phyloP scores from a whole-genome alignment of 2,797 vertebrate genomes.

The Sparidentex hasta region DNA sequence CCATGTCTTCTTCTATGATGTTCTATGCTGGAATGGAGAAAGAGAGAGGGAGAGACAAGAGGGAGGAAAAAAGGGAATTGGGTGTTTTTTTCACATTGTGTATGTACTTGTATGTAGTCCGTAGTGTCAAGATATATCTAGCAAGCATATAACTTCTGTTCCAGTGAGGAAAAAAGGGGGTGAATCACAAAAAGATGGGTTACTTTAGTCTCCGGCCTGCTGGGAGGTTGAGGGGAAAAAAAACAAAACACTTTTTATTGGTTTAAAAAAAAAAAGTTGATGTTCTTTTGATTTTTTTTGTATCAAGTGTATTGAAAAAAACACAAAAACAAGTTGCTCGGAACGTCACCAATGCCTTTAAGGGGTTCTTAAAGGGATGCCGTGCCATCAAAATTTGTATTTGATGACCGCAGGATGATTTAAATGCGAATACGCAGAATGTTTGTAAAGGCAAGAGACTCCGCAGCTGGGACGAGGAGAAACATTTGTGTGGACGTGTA shows the following conservation, averaged over 20 bases:
- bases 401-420: constrained; percentile 71
- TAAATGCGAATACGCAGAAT: constrained; percentile 71
- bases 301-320: constrained; percentile 70
- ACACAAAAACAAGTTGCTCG: constrained; percentile 66
- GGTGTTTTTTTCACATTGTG: constrained; percentile 64
- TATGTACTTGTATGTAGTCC: constrained; percentile 73
- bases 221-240: constrained; percentile 33
- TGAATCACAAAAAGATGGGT: constrained; percentile 47
- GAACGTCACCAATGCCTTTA: constrained; percentile 86
- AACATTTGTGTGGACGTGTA: constrained; percentile 73
- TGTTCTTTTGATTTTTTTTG: constrained; percentile 64
- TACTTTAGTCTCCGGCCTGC: constrained; percentile 46
- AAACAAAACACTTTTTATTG: constrained; percentile 59
- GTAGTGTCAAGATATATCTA: constrained; percentile 75
- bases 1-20: constrained; percentile 84
- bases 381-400: constrained; percentile 73
- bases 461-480: constrained; percentile 56
- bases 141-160: constrained; percentile 56
- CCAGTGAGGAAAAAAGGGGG: constrained; percentile 29
- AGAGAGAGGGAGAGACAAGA: constrained; percentile 55
- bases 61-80: constrained; percentile 22
- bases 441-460: constrained; percentile 78
- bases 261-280: constrained; percentile 59
- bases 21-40: constrained; percentile 84
- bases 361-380: constrained; percentile 84